Conservation (phyloP, 2,797 vertebrate genomes). For the Threskiornis aethiopicus region DNA sequence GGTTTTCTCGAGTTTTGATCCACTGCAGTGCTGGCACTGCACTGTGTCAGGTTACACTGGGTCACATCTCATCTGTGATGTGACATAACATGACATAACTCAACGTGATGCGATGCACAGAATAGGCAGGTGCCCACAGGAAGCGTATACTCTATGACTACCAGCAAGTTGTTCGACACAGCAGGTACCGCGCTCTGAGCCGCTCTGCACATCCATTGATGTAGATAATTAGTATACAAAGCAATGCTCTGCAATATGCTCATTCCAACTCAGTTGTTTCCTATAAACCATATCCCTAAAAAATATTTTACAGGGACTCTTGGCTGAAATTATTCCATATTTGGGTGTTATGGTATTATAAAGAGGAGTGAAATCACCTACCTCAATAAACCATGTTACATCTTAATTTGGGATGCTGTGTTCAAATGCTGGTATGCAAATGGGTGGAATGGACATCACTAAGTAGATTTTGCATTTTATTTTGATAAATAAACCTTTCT, state of each 20-base stretch:
- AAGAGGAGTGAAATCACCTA: not conserved
- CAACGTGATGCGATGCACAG: conserved; percentile 41
- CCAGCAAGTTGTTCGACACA: conserved; percentile 36
- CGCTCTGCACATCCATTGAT: not conserved
- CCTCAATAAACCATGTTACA: accelerated
- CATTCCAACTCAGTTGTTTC: conserved; percentile 12
- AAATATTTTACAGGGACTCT: not conserved
- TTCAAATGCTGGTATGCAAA: not conserved
- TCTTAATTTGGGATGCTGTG: not conserved
- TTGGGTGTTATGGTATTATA: not conserved
- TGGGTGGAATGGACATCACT: not conserved
- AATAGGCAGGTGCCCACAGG: conserved; percentile 68
- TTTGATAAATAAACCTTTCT: not conserved
- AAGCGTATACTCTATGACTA: conserved; percentile 44
- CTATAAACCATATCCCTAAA: not conserved
- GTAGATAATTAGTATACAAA: conserved; percentile 66
- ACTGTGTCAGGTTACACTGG: conserved; percentile 43
- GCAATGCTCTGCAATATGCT: not conserved
- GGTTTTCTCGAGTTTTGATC: not conserved
- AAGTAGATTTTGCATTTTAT: not conserved
- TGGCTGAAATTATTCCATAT: not conserved
- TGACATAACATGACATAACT: conserved; percentile 65
- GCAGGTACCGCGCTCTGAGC: conserved; percentile 52
- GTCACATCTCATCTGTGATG: conserved; percentile 56
- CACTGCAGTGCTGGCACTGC: not conserved